Evolutionary conservation across 2,888 invertebrate genomes (phyloP), one percentile per base, ranked within the genome.

Genomic region (Euzophera pinguis): DNA sequence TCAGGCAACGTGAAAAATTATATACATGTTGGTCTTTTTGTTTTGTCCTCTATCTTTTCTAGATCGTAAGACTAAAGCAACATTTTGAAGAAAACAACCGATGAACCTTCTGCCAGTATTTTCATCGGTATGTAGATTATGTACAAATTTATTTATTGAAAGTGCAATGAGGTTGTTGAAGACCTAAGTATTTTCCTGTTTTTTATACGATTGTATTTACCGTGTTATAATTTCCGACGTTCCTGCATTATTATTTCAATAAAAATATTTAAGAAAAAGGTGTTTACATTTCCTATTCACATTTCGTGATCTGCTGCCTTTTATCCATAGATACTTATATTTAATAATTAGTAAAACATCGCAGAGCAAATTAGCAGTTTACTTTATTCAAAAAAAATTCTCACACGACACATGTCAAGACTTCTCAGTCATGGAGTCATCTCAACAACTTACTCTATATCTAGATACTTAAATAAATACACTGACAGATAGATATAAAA

Each of bases 161-260:
- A 22, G 22, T 22, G 22, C 22, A 22, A 22, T 22, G 22, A 22
- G 5, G 22, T 38, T n/a, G 12, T 38, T 38, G 3, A 13, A 13
- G 7, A 3, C 5, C 22, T 2, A 35, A 1, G 1, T 4, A n/a
- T n/a, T n/a, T 35, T 12, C 13, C 13, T 1, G 13, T 5, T 38
- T 38, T 38, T 6, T 38, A 14, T 38, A 13, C 37, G 13, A 13
- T 5, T 38, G 37, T 38, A 6, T 10, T 1, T 38, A 14, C 14
- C 5, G 16, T 6, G 38, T 38, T 38, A 38, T 38, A 38, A 38
- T 16, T 16, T 39, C 16, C 17, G 14, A 10, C 39, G 39, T 39
- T 39, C 39, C 39, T 39, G 39, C n/a, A n/a, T n/a, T 39, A 39
- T 16, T 39, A 39, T 39, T 39, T 39, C 16, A 39, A 16, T 39